Evolutionary conservation across 2,888 invertebrate genomes (phyloP), one percentile per base, ranked within the genome.

Genomic region (Amblyjoppa fuscipennis): DNA sequence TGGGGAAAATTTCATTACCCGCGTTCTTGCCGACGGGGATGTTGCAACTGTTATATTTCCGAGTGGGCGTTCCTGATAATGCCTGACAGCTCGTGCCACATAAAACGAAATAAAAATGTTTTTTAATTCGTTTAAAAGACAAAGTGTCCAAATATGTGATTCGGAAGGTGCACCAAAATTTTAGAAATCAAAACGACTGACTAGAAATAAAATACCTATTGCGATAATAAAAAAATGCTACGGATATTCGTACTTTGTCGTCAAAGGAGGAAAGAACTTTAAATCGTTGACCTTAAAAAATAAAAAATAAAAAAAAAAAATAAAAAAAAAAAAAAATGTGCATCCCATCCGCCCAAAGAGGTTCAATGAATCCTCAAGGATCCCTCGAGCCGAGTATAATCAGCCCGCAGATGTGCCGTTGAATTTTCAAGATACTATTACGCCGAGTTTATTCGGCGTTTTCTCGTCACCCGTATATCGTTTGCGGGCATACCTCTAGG

Each of bases 381-480:
- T 45, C 45, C 78, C 49, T 83, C 66, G 49, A 81, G 59, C 45
- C 11, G 28, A 51, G 75, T 41, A 88, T 86, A 88, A 85, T 86
- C 86, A 75, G 83, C 89, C 88, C 89, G 88, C 88, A 89, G 88
- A 69, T 70, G 34, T 3, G 56, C 68, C 56, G 56, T 77, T 38
- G 51, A 56, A 69, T 74, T 75, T 66, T 80, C 45, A n/a, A 76
- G 56, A 11, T 51, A 66, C 59, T 28, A 28, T 53, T 56, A 61
- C 25, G 34, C 69, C 41, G 25, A 61, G 25, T 45, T 61, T 5
- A 38, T 28, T 53, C 20, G 31, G 9, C 28, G 5, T 31, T 64
- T 49, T 34, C 76, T 75, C 66, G 16, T 80, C 13, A 80, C 77
- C 84, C 81, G 53, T 79, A 75, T 81, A n/a, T 16, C 31, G 25